Evolutionary conservation across 1,140 invertebrate species (phyloP), one percentile per base, ranked within the genome.

Genomic region (Acromyrmex heyeri): DNA sequence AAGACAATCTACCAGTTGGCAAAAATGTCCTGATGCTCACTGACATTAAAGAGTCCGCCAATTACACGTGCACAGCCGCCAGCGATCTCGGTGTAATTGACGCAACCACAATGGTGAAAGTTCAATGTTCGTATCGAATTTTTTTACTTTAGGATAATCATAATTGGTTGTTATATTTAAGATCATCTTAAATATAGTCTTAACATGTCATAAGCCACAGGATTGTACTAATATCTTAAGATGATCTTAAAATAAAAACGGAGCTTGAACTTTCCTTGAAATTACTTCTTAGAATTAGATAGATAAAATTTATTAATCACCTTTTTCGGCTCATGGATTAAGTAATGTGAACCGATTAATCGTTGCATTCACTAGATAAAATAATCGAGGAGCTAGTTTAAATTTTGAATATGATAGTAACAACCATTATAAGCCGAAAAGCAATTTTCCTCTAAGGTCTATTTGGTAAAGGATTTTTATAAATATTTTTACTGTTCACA

Each of bases 31-130:
- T 99, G 24, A 96, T 97, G 82, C 93, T 99, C 87, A 97, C 96
- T 16, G 97, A 99, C 92, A 98, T 99, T 59, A 96, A 97, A 87
- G 98, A 99, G 93, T 98, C 98, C 0, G 98, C 98, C 8, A 99
- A 99, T 95, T 99, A 99, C 95, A 99, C 99, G 0, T 99, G 99
- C 94, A 97, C 99, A 55, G 99, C 99, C 0, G 97, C 97, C n/a
- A 99, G 98, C 87, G 98, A 98, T 4, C 96, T 99, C 21, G 99
- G 99, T 18, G 97, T 98, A 90, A 99, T 99, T 72, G 98, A 99
- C 92, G 96, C 97, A 7, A 96, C 97, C 0, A 97, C 98, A 18
- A 96, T 97, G 89, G 98, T 99, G 85, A 98, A 98, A 96, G 99
- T 99, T 81, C 98, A 99, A 97, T 98, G 98, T 99, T 95, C 97